Evolutionary conservation across 2,888 invertebrate species (phyloP).

Genomic region (Cheilosia urbana): DNA sequence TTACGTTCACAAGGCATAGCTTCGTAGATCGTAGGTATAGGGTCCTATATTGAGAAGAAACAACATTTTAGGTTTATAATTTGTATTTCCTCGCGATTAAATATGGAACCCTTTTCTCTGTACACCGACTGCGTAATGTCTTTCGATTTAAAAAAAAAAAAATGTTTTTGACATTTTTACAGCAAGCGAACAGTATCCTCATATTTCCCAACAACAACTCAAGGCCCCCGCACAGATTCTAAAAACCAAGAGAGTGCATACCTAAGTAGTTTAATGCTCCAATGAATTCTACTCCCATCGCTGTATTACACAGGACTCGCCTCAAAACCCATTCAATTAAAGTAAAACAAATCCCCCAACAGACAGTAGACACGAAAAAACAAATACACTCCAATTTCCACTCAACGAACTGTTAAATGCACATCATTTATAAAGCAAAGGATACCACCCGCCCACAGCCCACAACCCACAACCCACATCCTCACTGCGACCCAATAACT

Average conservation of each 20-base stretch:
- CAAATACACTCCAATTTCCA: conserved; percentile 61
- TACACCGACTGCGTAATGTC: too few relatives aligned
- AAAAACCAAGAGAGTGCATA: background rate
- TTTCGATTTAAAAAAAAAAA: too few relatives aligned
- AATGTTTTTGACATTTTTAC: too few relatives aligned
- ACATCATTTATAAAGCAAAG: conserved; percentile 45
- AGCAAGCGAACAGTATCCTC: too few relatives aligned
- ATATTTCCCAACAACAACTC: too few relatives aligned
- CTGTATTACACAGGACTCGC: conserved; percentile 26
- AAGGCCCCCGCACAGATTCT: background rate
- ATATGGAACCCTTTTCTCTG: too few relatives aligned
- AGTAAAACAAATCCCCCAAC: conserved; percentile 6
- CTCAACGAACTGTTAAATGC: conserved; percentile 63
- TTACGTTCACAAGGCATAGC: too few relatives aligned
- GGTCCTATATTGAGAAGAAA: too few relatives aligned
- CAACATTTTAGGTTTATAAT: too few relatives aligned
- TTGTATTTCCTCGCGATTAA: too few relatives aligned
- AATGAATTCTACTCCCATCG: background rate
- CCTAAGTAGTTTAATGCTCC: background rate
- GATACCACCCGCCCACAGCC: background rate
- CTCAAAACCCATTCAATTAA: conserved; percentile 22
- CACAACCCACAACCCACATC: background rate
- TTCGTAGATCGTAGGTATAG: too few relatives aligned
- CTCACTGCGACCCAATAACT: conserved; percentile 22
- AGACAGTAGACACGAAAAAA: conserved; percentile 5